Evolutionary conservation across 2,888 invertebrate genomes (phyloP).

Genomic region (Leucophora obtusa): DNA sequence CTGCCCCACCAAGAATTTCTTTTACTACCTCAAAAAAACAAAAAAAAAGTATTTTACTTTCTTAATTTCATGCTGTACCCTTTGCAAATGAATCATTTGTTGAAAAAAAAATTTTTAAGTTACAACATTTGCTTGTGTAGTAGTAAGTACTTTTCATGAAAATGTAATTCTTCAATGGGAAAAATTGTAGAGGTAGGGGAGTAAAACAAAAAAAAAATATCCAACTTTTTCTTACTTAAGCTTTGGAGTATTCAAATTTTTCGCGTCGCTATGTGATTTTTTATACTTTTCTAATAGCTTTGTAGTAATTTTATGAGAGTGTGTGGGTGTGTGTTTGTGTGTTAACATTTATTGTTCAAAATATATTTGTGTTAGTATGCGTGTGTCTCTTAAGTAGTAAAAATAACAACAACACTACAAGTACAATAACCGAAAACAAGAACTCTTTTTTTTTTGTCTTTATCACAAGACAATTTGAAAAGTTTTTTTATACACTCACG

Average conservation of each 20-base stretch:
- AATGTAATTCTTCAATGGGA: slow-evolving; percentile 6
- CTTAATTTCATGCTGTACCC: slow-evolving; percentile 47
- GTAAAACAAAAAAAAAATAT: slow-evolving; percentile 8
- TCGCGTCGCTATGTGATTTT: slow-evolving; percentile 34
- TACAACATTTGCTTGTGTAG: slow-evolving; percentile 21
- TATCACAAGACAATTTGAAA: slow-evolving; percentile 21
- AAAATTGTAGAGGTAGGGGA: background rate
- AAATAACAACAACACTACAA: slow-evolving; percentile 1
- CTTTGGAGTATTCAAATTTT: slow-evolving; percentile 47
- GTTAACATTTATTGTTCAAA: background rate
- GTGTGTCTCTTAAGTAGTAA: background rate
- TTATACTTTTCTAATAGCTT: slow-evolving; percentile 49
- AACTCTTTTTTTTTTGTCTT: slow-evolving; percentile 43
- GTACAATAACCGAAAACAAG: background rate
- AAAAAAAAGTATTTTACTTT: slow-evolving; percentile 20
- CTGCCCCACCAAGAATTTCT: background rate
- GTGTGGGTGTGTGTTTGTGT: background rate
- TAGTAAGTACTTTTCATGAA: no score
- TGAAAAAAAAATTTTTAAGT: slow-evolving; percentile 2
- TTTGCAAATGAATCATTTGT: slow-evolving; percentile 51
- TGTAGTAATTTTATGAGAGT: slow-evolving; percentile 14
- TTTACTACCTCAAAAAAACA: slow-evolving; percentile 2
- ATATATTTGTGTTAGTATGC: slow-evolving; percentile 23
- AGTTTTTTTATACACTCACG: slow-evolving; percentile 14
- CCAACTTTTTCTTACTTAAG: slow-evolving; percentile 42